Evolutionary conservation across 2,888 invertebrate genomes (phyloP).

Genomic region (Limnephilus auricula): DNA sequence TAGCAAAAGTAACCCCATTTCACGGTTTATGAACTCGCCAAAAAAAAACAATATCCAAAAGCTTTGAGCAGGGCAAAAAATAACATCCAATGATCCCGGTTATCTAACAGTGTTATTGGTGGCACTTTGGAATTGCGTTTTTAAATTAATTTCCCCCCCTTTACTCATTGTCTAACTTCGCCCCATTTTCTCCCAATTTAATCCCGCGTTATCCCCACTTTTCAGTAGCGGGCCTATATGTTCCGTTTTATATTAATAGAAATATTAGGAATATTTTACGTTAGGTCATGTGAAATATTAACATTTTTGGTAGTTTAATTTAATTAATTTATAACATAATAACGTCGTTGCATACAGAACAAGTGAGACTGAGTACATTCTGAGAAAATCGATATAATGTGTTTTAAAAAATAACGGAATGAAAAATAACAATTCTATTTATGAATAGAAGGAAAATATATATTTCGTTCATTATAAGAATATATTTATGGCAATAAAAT

Average conservation of each 20-base stretch:
- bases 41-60: conserved; percentile 29
- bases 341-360: too few species aligned
- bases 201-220: background rate
- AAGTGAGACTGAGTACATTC: too few species aligned
- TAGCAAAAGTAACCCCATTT: conserved; percentile 31
- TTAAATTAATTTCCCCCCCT: conserved; percentile 35
- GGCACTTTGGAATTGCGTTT: conserved; percentile 32
- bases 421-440: too few species aligned
- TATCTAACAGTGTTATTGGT: conserved; percentile 39
- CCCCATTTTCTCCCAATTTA: background rate
- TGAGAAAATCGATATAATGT: too few species aligned
- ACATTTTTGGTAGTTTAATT: too few species aligned
- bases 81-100: background rate
- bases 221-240: background rate
- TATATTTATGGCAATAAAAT: too few species aligned
- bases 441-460: too few species aligned
- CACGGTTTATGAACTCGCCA: conserved; percentile 41
- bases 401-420: too few species aligned
- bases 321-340: too few species aligned
- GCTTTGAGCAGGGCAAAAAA: background rate
- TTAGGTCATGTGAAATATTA: too few species aligned
- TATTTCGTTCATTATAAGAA: too few species aligned
- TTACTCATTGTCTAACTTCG: background rate
- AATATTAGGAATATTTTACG: background rate
- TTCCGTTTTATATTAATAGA: background rate